These are phyloP conservation scores for Aricia agestis DNA, from an alignment of 1,140 invertebrate species.

Conservation along the genomic window DNA sequence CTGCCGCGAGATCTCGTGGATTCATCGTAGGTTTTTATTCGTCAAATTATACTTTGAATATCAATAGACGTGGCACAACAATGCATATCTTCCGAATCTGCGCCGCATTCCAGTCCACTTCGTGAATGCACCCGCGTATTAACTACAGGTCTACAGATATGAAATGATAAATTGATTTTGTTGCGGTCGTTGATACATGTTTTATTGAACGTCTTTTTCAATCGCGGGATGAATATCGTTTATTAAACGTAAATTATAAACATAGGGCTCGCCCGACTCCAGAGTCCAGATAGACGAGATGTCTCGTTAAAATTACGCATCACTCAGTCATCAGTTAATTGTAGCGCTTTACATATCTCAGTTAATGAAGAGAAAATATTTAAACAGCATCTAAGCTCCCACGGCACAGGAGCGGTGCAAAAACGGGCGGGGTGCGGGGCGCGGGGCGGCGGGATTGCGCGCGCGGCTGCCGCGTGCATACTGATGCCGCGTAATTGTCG, in stretches of 20 bases:
- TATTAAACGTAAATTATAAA: too few species aligned
- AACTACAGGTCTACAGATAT: background rate
- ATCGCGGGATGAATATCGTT: too few species aligned
- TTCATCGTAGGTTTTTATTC: conserved; percentile 17
- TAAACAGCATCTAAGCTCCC: conserved; percentile 39
- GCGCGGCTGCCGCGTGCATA: conserved; percentile 59
- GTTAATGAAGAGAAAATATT: conserved; percentile 39
- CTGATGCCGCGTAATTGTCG: conserved; percentile 64
- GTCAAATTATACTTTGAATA: background rate
- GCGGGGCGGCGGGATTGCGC: conserved; percentile 33
- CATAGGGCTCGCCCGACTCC: too few species aligned
- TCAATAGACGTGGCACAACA: conserved; percentile 7
- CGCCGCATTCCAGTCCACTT: background rate
- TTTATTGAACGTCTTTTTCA: background rate
- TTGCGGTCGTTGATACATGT: background rate
- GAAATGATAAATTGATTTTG: conserved; percentile 5
- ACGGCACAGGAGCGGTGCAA: conserved; percentile 33
- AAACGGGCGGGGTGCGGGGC: conserved; percentile 25
- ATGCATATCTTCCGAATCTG: background rate
- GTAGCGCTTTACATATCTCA: conserved; percentile 30
- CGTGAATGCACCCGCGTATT: background rate
- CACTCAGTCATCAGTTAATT: conserved; percentile 17
- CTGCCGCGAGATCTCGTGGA: conserved; percentile 14
- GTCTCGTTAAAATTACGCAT: background rate
- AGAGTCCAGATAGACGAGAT: background rate